Conservation (phyloP, 2,888 invertebrate species). For the Abrostola tripartita region DNA sequence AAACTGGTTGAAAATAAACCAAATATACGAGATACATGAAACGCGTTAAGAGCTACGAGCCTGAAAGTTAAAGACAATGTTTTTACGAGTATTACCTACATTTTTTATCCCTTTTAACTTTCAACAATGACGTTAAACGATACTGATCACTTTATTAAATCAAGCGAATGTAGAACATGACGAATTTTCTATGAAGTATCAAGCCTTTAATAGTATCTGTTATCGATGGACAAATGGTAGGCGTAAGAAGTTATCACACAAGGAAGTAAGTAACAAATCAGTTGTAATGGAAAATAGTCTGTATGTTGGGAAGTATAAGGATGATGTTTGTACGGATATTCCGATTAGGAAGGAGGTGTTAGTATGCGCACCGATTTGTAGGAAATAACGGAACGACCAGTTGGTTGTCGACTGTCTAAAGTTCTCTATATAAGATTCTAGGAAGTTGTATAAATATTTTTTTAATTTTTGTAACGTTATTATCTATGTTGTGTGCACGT, state of each 20-base stretch:
- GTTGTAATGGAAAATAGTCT: conserved; percentile 34
- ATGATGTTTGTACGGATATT: conserved; percentile 52
- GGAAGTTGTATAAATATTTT: conserved; percentile 31
- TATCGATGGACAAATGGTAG: conserved; percentile 42
- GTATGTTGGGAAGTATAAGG: conserved; percentile 36
- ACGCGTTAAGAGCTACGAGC: neutral
- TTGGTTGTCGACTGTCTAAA: conserved; percentile 67
- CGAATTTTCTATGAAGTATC: conserved; percentile 44
- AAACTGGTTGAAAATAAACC: too few species aligned
- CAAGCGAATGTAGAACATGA: conserved; percentile 35
- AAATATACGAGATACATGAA: too few species aligned
- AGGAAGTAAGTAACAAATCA: conserved; percentile 33
- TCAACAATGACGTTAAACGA: conserved; percentile 4
- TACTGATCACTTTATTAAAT: conserved; percentile 18
- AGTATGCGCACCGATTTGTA: conserved; percentile 79
- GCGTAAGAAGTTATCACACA: conserved; percentile 18
- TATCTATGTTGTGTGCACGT: neutral
- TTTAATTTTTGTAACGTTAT: conserved; percentile 6
- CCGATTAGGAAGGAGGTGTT: conserved; percentile 61
- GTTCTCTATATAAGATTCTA: conserved; percentile 41
- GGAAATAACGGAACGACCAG: conserved; percentile 83
- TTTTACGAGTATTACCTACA: too few species aligned
- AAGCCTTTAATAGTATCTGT: conserved; percentile 40
- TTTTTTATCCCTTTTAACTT: conserved; percentile 35
- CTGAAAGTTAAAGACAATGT: too few species aligned